Evolutionary conservation across 2,113 vertebrate species (phyloP), one percentile per base, ranked within the genome.

Genomic region (Xyrauchen texanus): DNA sequence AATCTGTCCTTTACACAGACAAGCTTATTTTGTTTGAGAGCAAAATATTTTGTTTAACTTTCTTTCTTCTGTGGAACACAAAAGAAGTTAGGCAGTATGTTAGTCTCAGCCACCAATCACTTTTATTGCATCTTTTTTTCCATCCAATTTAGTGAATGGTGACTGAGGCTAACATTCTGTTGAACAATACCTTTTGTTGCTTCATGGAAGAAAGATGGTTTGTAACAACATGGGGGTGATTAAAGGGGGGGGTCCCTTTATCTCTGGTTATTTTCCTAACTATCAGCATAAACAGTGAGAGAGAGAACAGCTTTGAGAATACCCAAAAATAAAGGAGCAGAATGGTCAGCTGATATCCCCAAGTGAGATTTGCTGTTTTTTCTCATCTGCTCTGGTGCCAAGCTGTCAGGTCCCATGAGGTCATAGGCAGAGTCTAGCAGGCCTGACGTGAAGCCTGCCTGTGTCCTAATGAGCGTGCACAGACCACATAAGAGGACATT

Each of bases 391-490:
- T 52, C 62, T 60, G 15, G 46, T 77, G 62, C 58, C 52, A 42
- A 61, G 8, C 6, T 9, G 63, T 68, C 42, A 2, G 60, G 7
- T 66, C 69, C 16, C 51, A 42, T 45, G 55, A 81, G 45, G 46
- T 57, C 62, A 55, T 44, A 73, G 69, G 12, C n/a, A 42, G 4
- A 63, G 60, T 76, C 51, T 34, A 3, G 1, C 21, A 34, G 21
- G 21, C 21, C 21, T 46, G 55, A 80, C 15, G 7, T 11, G n/a
- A 53, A 63, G 64, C 66, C 45, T 53, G 12, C 10, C 44, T 52
- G 21, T 9, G 74, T 55, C 68, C 82, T 67, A 88, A 90, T 89
- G 84, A 78, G 80, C 85, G 87, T 88, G 82, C 82, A 81, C 81
- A 86, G 87, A 88, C 78, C 83, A 0, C 0, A 79, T 77, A 51